Evolutionary conservation across 2,113 vertebrate species (phyloP), one percentile per base, ranked within the genome.

Genomic region (Parotia lawesii): DNA sequence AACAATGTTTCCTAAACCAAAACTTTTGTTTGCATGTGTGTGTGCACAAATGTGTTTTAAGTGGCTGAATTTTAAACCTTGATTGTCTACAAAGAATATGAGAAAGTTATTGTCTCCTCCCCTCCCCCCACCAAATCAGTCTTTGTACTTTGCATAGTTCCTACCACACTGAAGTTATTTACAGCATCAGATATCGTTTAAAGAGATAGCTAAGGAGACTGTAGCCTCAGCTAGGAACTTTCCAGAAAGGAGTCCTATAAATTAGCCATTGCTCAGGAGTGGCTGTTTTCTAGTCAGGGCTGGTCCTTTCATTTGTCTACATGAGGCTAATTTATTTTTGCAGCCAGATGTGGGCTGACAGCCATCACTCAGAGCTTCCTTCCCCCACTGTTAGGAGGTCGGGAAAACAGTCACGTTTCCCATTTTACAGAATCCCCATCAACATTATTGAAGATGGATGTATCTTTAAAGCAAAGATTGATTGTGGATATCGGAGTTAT

Each of bases 401-500:
- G 97, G 97, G 96, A 97, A 98, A 98, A 98, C 98, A 98, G 98
- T 98, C 98, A 98, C 98, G 98, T 98, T 98, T 98, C 98, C 98
- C 98, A 97, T 98, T 98, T 98, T 98, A 98, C 98, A 99, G 98
- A 98, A 98, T 98, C 98, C 98, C 98, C 98, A 99, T 99, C 98
- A 99, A 98, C 99, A 98, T 99, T 99, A 98, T 98, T 98, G 98
- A 99, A 99, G 99, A 99, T 99, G 98, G 99, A 99, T 99, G 98
- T 98, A 98, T 99, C 99, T 99, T 99, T 99, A 99, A 99, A 99
- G 98, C 98, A 98, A 98, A 99, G 99, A 99, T 99, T 99, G 99
- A 99, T 99, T 99, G 98, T 98, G 98, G 98, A 99, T 99, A 99
- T 99, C 98, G 98, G 98, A 99, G 98, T 99, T 99, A 99, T 98